Evolutionary conservation across 2,888 invertebrate genomes (phyloP), one percentile per base, ranked within the genome.

Genomic region (Agrotis segetum): DNA sequence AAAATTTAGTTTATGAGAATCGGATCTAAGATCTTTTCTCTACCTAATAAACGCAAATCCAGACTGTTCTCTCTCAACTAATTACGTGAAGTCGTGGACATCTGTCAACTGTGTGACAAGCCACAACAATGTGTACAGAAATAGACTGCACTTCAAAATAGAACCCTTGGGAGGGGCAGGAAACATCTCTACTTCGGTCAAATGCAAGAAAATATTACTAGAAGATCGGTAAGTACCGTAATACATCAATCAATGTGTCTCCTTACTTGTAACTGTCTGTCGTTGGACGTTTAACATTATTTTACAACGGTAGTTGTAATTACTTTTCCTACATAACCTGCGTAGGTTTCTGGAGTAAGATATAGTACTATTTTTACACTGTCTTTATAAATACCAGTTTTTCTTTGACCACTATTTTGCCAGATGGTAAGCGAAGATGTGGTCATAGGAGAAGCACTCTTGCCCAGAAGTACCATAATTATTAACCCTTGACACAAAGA

Each of bases 161-260:
- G 83, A 86, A 82, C 77, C 79, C 79, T 83, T 82, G 85, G 80
- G 83, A 81, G 82, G 81, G 79, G 72, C 82, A 81, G 69, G 82
- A 76, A 81, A 74, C 66, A 75, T 76, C n/a, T 67, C 47, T 13
- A 56, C 55, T 79, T 52, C 55, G 56, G 71, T 29, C 16, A 53
- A 78, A 78, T 74, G 61, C 60, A 79, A 65, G 55, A 71, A 77
- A 74, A 71, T 74, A 75, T 72, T 61, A 67, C 56, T 56, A 55
- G 72, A 63, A 67, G 67, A 52, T 19, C 34, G 14, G 49, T 29
- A 55, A 14, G 49, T 67, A 71, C 63, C 19, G 65, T 60, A 68
- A 71, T 52, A 70, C 66, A 82, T 82, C 82, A 82, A 82, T 82
- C 82, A 82, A 34, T 44, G n/a, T 68, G 70, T 70, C 60, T 71